Percentiles rank a stretch among this genome's conserved stretches.
Evolutionary conservation across 1,140 invertebrate species (phyloP).

Genomic region (Heliconius hermathena): DNA sequence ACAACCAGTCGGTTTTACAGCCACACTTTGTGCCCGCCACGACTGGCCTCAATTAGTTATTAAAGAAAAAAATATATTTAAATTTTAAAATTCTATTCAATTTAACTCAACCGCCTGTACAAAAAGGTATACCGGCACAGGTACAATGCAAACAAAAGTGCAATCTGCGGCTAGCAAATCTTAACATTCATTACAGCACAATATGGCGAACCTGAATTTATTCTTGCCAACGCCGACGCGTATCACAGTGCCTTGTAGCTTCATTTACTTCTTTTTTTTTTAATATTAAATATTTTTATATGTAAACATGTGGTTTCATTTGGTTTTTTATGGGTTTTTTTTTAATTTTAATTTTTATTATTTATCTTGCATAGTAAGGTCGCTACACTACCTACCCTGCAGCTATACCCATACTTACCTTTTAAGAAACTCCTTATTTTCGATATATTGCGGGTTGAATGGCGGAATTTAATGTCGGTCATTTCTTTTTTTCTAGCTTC

Average conservation of each 20-base stretch:
- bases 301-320: background rate
- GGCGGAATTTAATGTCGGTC: too few relatives aligned
- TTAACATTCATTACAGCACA: conserved; percentile 77
- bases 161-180: conserved; percentile 71
- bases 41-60: too few relatives aligned
- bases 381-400: too few relatives aligned
- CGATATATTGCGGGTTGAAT: background rate
- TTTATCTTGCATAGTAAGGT: too few relatives aligned
- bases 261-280: background rate
- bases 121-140: conserved; percentile 41
- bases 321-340: background rate
- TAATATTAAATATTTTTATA: conserved; percentile 7
- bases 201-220: conserved; percentile 78
- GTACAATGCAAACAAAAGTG: conserved; percentile 77
- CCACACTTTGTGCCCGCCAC: too few relatives aligned
- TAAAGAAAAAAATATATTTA: background rate
- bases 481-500: background rate
- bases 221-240: conserved; percentile 60
- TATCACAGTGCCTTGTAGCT: conserved; percentile 42
- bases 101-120: conserved; percentile 47
- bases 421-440: too few relatives aligned
- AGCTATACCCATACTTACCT: too few relatives aligned
- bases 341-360: too few relatives aligned
- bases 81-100: background rate
- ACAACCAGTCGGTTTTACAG: too few relatives aligned